Percentiles rank a stretch among this genome's conserved stretches.
phyloP scores from a whole-genome alignment of 2,888 invertebrate species.

The Tachina fera region DNA sequence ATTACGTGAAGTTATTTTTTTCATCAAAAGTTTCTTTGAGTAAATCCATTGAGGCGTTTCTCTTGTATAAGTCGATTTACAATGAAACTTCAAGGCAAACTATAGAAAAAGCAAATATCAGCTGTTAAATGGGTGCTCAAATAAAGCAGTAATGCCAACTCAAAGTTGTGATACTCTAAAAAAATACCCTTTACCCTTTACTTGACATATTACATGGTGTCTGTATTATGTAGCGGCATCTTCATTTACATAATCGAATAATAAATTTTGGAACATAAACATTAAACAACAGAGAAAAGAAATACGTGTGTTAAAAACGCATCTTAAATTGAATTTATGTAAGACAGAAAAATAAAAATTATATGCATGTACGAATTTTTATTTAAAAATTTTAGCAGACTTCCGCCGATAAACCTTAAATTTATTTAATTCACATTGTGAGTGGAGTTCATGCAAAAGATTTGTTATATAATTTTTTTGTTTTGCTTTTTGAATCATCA shows the following conservation, averaged over 20 bases:
- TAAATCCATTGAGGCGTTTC: no score
- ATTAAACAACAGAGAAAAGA: neutral
- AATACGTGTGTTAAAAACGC: neutral
- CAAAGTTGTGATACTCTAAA: no score
- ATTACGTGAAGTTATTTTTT: no score
- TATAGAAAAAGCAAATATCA: no score
- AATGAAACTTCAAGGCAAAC: no score
- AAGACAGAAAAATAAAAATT: neutral
- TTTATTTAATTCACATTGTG: neutral
- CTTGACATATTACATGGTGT: slow-evolving; percentile 3
- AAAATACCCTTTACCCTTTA: no score
- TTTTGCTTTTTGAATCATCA: neutral
- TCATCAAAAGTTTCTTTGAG: no score
- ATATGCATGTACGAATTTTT: neutral
- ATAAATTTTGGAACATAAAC: slow-evolving; percentile 51
- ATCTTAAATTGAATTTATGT: slow-evolving; percentile 21
- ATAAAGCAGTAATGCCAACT: no score
- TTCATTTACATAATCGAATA: slow-evolving; percentile 65
- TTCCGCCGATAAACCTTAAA: slow-evolving; percentile 57
- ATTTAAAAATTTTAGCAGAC: slow-evolving; percentile 37
- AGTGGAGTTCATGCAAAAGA: slow-evolving; percentile 9
- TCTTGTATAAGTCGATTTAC: no score
- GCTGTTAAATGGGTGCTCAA: no score
- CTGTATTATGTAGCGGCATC: no score
- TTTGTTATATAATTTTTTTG: neutral